A percentile compares a stretch with the other conserved stretches of the same genome.
Conservation (phyloP, 2,113 vertebrate genomes). For the Leptodactylus fuscus region DNA sequence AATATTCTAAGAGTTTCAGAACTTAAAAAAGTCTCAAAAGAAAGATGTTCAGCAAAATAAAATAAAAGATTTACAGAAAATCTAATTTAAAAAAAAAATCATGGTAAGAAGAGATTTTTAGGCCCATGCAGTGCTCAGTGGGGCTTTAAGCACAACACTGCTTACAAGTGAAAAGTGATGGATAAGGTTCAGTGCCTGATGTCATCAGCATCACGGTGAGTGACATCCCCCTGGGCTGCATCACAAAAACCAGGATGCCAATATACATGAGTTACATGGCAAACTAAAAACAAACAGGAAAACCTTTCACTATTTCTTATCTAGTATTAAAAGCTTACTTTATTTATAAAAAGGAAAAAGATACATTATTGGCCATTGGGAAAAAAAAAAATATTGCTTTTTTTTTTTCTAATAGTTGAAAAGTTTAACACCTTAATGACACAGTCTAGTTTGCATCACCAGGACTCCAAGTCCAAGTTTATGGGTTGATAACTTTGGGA, state of each 20-base stretch:
- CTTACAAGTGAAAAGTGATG: slow-evolving; percentile 41
- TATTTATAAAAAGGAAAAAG: background rate
- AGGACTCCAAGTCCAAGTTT: too few relatives aligned
- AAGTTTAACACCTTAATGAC: too few relatives aligned
- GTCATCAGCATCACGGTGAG: slow-evolving; percentile 48
- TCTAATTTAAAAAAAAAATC: background rate
- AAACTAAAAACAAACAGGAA: slow-evolving; percentile 31
- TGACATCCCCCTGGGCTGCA: slow-evolving; percentile 46
- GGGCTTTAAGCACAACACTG: slow-evolving; percentile 36
- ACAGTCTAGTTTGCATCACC: too few relatives aligned
- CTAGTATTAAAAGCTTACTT: background rate
- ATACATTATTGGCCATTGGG: background rate
- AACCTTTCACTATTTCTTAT: background rate
- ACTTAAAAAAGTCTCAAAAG: background rate
- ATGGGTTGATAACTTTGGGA: too few relatives aligned
- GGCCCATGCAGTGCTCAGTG: slow-evolving; percentile 48
- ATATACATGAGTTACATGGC: slow-evolving; percentile 35
- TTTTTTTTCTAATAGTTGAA: background rate
- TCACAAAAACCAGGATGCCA: slow-evolving; percentile 42
- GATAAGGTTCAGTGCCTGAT: slow-evolving; percentile 50
- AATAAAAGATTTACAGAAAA: background rate
- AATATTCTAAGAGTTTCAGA: background rate
- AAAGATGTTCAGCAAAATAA: background rate
- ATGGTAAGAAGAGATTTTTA: background rate
- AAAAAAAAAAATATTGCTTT: background rate